Conservation (phyloP, 2,113 vertebrate species). For the Xenopus borealis region DNA sequence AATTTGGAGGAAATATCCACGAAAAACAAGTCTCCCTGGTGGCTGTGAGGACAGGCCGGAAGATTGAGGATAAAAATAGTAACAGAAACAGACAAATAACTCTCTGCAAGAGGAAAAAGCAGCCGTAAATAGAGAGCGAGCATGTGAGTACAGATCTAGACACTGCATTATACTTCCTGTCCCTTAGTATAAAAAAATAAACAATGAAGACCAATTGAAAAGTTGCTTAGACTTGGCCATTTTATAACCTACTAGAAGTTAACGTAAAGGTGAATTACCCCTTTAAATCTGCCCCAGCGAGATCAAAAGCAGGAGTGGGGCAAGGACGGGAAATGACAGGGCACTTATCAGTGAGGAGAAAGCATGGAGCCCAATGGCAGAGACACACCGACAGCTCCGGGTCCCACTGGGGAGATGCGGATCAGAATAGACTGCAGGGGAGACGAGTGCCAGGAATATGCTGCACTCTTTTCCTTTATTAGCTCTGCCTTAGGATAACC, state of each 20-base stretch:
- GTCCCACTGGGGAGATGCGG: constrained; percentile 48
- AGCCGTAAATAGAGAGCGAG: no score
- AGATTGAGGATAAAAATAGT: constrained; percentile 27
- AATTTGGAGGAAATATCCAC: constrained; percentile 14
- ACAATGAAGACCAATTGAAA: no score
- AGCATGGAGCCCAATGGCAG: no score
- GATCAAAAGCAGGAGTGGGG: not conserved
- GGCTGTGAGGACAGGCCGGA: constrained; percentile 11
- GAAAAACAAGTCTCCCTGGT: not conserved
- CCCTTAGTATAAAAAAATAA: no score
- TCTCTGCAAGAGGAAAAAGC: not conserved
- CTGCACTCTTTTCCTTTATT: no score
- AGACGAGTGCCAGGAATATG: not conserved
- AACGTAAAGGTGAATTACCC: no score
- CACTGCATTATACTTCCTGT: no score
- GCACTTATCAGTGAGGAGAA: not conserved
- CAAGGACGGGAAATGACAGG: not conserved
- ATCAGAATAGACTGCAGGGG: constrained; percentile 39
- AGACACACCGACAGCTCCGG: constrained; percentile 35
- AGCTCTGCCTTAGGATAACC: no score
- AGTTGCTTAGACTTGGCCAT: no score
- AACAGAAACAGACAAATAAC: not conserved
- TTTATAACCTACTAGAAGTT: no score
- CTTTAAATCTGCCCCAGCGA: not conserved
- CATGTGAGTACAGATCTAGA: no score